Percentiles rank a stretch among this genome's conserved stretches.
Conservation (phyloP, 2,113 vertebrate genomes). For the Philantomba maxwellii region DNA sequence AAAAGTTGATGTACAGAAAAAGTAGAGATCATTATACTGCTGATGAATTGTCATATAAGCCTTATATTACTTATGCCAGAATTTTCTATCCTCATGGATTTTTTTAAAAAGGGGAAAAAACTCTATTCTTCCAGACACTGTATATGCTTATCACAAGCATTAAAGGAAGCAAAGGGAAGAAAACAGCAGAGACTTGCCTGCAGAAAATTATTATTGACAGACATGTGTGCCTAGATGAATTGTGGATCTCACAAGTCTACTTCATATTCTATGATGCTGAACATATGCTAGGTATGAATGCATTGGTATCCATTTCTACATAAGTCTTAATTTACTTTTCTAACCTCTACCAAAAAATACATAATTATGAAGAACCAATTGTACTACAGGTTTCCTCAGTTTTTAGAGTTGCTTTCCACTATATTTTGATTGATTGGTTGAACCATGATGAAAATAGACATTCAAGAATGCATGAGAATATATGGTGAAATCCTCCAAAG, state of each 20-base stretch:
- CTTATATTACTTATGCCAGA: neutral
- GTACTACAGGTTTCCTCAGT: neutral
- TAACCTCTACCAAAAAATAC: neutral
- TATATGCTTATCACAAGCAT: neutral
- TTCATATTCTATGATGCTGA: neutral
- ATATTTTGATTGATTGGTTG: neutral
- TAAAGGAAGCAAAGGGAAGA: neutral
- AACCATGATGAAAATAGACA: neutral
- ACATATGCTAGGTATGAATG: neutral
- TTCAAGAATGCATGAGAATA: neutral
- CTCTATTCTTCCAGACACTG: neutral
- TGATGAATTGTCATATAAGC: neutral
- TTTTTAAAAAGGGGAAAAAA: neutral
- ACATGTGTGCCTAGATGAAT: neutral
- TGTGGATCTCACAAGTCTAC: neutral
- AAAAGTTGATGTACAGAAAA: neutral
- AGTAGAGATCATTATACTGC: neutral
- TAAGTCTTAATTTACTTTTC: neutral
- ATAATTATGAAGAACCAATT: neutral
- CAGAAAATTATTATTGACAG: neutral
- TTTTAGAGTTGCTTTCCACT: neutral
- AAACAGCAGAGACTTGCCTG: neutral
- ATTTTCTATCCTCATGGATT: neutral
- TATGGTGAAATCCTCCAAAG: neutral
- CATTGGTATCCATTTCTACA: neutral